phyloP scores from a whole-genome alignment of 2,797 vertebrate genomes.

The Chaetophractus vellerosus region DNA sequence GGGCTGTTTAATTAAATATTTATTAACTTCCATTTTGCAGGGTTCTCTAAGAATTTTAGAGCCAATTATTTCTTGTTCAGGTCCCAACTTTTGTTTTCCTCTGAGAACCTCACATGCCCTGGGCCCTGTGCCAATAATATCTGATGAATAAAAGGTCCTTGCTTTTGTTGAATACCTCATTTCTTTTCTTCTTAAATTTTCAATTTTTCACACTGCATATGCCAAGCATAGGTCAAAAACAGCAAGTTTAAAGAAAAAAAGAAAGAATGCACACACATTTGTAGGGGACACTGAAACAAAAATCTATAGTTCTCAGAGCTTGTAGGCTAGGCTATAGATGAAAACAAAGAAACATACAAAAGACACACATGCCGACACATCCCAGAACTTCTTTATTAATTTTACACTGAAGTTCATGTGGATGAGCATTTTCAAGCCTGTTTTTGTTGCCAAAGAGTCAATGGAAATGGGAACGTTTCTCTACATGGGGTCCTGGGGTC shows the following conservation, averaged over 20 bases:
- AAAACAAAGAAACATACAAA: background rate
- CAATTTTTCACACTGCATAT: conserved; percentile 67
- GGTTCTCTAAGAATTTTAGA: conserved; percentile 65
- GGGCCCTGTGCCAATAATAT: conserved; percentile 8
- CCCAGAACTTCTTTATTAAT: background rate
- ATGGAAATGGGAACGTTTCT: background rate
- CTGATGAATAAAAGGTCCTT: background rate
- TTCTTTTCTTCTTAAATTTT: conserved; percentile 57
- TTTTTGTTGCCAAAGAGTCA: background rate
- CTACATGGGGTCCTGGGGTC: background rate
- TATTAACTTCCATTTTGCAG: conserved; percentile 72
- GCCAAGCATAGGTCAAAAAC: conserved; percentile 46
- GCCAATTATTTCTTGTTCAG: background rate
- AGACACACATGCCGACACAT: accelerated
- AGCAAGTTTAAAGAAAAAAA: background rate
- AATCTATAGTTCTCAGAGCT: background rate
- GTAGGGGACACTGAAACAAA: background rate
- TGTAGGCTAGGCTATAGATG: background rate
- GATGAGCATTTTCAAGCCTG: background rate
- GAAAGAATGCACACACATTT: background rate
- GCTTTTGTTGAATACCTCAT: background rate
- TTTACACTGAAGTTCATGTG: background rate
- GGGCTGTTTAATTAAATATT: conserved; percentile 64
- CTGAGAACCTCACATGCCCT: conserved; percentile 16
- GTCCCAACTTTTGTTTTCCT: conserved; percentile 34